These are phyloP conservation scores for Drosophila limbata DNA, from an alignment of 2,888 invertebrate genomes.

Conservation along the genomic window DNA sequence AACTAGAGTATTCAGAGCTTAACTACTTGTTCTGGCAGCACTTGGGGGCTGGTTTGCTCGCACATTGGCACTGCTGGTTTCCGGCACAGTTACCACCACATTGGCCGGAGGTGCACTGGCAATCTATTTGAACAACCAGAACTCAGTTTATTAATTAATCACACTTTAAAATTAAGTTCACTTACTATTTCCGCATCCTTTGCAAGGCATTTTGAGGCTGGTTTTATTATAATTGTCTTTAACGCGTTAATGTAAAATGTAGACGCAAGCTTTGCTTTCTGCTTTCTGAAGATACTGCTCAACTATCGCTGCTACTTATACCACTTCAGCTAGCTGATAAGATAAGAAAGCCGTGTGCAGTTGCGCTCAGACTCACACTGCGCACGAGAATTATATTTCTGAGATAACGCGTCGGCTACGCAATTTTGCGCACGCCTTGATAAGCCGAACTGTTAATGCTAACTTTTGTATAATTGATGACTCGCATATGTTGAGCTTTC, in stretches of 20 bases:
- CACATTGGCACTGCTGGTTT: conserved; percentile 76
- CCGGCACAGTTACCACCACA: conserved; percentile 76
- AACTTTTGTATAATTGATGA: conserved; percentile 13
- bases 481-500: neutral
- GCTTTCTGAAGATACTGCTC: conserved; percentile 14
- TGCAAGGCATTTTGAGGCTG: conserved; percentile 72
- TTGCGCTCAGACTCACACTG: conserved; percentile 21
- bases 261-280: conserved; percentile 17
- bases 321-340: conserved; percentile 36
- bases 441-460: conserved; percentile 20
- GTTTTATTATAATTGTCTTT: neutral
- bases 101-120: conserved; percentile 76
- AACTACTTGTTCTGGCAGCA: conserved; percentile 61
- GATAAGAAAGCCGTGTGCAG: conserved; percentile 62
- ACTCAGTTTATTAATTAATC: conserved; percentile 13
- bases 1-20: neutral
- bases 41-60: conserved; percentile 65
- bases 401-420: conserved; percentile 26
- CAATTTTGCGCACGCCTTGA: conserved; percentile 55
- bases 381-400: neutral
- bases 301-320: conserved; percentile 37
- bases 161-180: conserved; percentile 7
- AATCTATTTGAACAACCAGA: conserved; percentile 55
- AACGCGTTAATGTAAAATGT: neutral
- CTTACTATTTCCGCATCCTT: conserved; percentile 77